Evolutionary conservation across 2,797 vertebrate genomes (phyloP), one percentile per base, ranked within the genome.

Genomic region (Scarus forsteni): DNA sequence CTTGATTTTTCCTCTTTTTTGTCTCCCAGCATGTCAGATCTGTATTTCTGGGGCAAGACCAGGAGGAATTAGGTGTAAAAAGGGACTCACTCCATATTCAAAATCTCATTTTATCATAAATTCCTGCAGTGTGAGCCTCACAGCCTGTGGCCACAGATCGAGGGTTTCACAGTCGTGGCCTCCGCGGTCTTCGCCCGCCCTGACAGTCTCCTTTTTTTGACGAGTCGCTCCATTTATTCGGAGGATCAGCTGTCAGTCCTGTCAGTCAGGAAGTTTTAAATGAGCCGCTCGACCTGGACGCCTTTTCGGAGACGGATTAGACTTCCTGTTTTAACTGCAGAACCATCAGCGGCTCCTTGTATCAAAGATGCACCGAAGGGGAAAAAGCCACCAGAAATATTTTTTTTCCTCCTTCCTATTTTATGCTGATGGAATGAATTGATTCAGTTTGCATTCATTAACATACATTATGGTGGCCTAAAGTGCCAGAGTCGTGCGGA

Each of bases 201-300:
- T 68, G 54, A 75, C 52, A 70, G 35, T 53, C 15, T 54, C 45
- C 63, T 48, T 50, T 57, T n/a, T 83, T 76, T 77, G 83, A 89
- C 70, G 66, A 88, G 73, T 35, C 67, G 72, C 83, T 91, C 80
- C 83, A 89, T 91, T 93, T 90, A 77, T 83, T 84, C 63, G 15
- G 46, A 78, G 82, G 81, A 80, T 89, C 85, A 53, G 82, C 87
- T 83, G 92, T 91, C 91, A 90, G 80, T 81, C 73, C 75, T 13
- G 83, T 79, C 87, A 60, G 81, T 75, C 75, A 80, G 78, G 68
- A 73, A 78, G 65, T 89, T 86, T 88, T 77, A 92, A 92, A 90
- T 85, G 87, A 91, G 87, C 83, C 62, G 9, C 40, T 77, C 10
- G 75, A 88, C 83, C 87, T 86, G 85, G 87, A 72, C 75, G 55